phyloP scores from a whole-genome alignment of 2,113 vertebrate genomes.

The Dicaeum eximium region DNA sequence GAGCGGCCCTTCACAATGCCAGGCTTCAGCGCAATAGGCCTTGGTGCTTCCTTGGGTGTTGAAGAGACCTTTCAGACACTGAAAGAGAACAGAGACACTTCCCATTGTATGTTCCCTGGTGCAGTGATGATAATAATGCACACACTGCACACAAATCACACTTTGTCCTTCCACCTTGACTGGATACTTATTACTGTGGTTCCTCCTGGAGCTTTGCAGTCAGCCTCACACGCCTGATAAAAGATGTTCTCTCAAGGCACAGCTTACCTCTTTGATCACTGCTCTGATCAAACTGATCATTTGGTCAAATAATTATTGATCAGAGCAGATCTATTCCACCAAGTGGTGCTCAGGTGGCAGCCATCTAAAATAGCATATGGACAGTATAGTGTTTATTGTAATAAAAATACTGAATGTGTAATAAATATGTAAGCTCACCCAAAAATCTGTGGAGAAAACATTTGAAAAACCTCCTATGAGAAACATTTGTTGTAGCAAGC shows the following conservation, averaged over 20 bases:
- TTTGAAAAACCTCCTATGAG: not conserved
- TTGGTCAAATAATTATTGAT: not conserved
- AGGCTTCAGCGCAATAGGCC: not conserved
- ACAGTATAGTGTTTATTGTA: not conserved
- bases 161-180: not conserved
- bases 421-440: not conserved
- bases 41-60: not conserved
- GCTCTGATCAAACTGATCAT: not conserved
- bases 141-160: not conserved
- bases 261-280: not conserved
- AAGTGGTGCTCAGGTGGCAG: not conserved
- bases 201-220: not conserved
- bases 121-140: not conserved
- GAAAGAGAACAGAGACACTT: not conserved
- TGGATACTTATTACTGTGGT: not conserved
- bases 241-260: not conserved
- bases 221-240: not conserved
- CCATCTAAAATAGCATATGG: not conserved
- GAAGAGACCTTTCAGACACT: not conserved
- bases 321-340: not conserved
- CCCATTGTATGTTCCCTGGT: not conserved
- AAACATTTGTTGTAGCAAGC: not conserved
- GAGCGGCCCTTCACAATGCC: constrained; percentile 9
- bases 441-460: not conserved
- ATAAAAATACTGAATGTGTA: not conserved